A percentile compares a stretch with the other conserved stretches of the same genome.
Evolutionary conservation across 1,140 invertebrate genomes (phyloP).

Genomic region (Anagrus nilaparvatae): DNA sequence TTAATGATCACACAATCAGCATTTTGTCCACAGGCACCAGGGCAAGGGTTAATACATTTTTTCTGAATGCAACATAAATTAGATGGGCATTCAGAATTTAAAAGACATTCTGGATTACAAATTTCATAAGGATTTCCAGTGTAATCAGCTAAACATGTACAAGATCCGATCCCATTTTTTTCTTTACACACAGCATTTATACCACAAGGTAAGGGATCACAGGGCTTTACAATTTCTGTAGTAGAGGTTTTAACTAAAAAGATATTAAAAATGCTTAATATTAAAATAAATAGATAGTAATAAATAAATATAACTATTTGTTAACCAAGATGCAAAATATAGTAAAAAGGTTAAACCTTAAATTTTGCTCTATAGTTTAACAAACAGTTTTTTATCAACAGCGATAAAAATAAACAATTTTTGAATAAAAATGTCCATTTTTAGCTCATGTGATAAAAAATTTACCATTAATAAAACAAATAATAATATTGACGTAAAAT

Average conservation of each 20-base stretch:
- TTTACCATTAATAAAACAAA: too few relatives aligned
- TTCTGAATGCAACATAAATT: conserved; percentile 37
- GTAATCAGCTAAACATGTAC: conserved; percentile 35
- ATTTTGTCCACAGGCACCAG: conserved; percentile 42
- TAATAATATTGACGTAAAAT: too few relatives aligned
- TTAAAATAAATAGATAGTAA: not conserved
- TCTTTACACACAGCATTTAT: conserved; percentile 40
- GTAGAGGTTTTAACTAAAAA: conserved; percentile 13
- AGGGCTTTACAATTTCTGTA: conserved; percentile 27
- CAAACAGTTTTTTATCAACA: too few relatives aligned
- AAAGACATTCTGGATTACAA: conserved; percentile 41
- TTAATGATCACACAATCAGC: conserved; percentile 46
- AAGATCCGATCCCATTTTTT: conserved; percentile 19
- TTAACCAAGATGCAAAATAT: not conserved
- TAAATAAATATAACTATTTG: not conserved
- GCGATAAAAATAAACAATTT: too few relatives aligned
- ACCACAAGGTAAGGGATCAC: conserved; percentile 43
- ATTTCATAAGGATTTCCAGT: conserved; percentile 43
- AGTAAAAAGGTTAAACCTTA: too few relatives aligned
- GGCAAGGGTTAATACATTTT: conserved; percentile 45
- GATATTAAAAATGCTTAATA: conserved; percentile 1
- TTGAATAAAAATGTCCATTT: too few relatives aligned
- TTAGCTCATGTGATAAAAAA: too few relatives aligned
- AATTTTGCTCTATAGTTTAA: too few relatives aligned
- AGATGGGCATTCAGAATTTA: conserved; percentile 40